A percentile compares a stretch with the other conserved stretches of the same genome.
phyloP scores from a whole-genome alignment of 2,113 vertebrate genomes.

The Gallinago undulata region DNA sequence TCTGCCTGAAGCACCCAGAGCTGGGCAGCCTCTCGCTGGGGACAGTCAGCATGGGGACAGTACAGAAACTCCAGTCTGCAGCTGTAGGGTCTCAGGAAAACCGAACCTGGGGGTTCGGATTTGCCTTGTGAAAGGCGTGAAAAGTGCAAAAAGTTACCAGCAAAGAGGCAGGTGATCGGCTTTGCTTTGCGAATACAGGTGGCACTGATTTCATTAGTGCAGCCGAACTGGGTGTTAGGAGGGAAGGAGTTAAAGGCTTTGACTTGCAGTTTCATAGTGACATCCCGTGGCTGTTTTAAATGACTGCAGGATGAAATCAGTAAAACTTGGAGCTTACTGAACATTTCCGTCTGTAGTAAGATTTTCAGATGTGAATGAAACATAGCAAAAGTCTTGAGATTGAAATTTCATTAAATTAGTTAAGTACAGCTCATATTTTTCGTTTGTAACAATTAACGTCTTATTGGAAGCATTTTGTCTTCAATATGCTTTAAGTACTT shows the following conservation, averaged over 20 bases:
- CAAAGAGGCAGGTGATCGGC: not conserved
- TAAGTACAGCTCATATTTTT: not conserved
- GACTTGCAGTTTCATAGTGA: slow-evolving; percentile 5
- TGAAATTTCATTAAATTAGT: not conserved
- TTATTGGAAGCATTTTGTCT: not conserved
- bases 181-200: not conserved
- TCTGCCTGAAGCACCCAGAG: not conserved
- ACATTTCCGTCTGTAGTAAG: not conserved
- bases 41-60: no score
- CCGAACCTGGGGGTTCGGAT: not conserved
- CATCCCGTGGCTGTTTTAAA: slow-evolving; percentile 47
- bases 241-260: not conserved
- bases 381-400: not conserved
- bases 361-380: not conserved
- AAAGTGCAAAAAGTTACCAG: not conserved
- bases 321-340: not conserved
- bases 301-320: not conserved
- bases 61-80: not conserved
- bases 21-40: not conserved
- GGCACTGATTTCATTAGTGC: not conserved
- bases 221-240: rapidly evolving
- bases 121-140: not conserved
- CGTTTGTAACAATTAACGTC: not conserved
- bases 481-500: not conserved
- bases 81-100: not conserved